These are phyloP conservation scores for Poeciliopsis gracilis DNA, from an alignment of 2,797 vertebrate genomes.

Conservation along the genomic window DNA sequence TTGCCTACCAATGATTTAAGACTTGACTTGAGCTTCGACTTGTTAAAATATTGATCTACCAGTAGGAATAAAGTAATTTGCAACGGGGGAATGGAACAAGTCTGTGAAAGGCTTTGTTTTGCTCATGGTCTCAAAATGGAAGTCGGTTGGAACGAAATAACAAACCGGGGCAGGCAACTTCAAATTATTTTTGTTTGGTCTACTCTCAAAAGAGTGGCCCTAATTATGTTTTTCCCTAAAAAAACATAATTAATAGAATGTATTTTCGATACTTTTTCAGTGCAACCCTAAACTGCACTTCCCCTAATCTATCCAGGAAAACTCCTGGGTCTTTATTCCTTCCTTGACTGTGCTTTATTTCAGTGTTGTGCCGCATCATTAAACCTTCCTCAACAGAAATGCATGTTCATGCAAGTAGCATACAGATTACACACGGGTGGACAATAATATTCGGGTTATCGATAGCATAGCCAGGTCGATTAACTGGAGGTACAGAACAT, in stretches of 20 bases:
- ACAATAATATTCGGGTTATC: neutral
- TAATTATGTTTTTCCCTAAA: neutral
- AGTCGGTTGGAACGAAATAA: neutral
- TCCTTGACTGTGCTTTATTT: too few species aligned
- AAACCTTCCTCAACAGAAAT: neutral
- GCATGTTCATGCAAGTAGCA: neutral
- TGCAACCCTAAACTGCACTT: neutral
- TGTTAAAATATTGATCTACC: neutral
- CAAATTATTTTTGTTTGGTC: neutral
- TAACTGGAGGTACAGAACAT: neutral
- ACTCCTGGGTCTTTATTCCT: neutral
- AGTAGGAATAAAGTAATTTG: neutral
- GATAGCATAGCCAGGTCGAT: neutral
- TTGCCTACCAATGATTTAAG: neutral
- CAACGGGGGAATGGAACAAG: neutral
- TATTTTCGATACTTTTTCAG: constrained; percentile 3
- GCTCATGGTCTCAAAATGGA: neutral
- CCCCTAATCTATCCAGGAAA: neutral
- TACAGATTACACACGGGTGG: neutral
- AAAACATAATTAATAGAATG: neutral
- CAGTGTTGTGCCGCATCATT: neutral
- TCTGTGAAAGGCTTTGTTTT: neutral
- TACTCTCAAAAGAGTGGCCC: neutral
- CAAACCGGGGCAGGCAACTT: neutral
- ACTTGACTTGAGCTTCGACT: neutral